Conservation (phyloP, 2,113 vertebrate genomes). For the Gymnorhina tibicen region DNA sequence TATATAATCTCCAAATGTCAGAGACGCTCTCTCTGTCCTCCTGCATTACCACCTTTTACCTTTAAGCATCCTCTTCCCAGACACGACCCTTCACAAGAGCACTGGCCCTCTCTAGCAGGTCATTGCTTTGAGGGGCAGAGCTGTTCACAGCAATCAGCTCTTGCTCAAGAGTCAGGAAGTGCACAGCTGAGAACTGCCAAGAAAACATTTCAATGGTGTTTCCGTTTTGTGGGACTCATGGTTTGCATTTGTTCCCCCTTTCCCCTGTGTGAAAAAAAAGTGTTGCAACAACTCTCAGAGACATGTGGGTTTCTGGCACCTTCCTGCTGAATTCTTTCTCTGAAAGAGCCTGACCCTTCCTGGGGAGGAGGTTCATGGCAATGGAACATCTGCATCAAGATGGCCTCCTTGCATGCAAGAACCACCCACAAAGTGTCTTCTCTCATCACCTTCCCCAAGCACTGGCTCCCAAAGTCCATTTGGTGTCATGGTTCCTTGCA, state of each 20-base stretch:
- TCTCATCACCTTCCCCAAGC: background rate
- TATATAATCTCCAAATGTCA: background rate
- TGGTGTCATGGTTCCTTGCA: background rate
- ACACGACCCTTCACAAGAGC: background rate
- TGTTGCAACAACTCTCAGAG: background rate
- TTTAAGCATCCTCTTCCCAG: background rate
- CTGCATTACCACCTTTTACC: background rate
- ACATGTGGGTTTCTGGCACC: background rate
- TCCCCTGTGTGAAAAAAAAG: background rate
- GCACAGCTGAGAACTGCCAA: background rate
- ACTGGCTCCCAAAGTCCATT: background rate
- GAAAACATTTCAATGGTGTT: background rate
- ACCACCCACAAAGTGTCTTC: background rate
- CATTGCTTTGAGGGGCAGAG: background rate
- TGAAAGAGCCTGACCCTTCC: background rate
- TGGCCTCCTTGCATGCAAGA: background rate
- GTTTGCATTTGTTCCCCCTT: background rate
- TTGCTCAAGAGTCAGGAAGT: conserved; percentile 2
- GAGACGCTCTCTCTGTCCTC: background rate
- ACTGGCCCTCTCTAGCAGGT: background rate
- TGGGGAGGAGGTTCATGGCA: background rate
- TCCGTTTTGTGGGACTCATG: rapidly evolving
- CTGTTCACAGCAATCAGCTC: background rate
- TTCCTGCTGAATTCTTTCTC: background rate
- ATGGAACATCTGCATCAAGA: background rate